Evolutionary conservation across 2,888 invertebrate genomes (phyloP).

Genomic region (Lampropteryx suffumata): DNA sequence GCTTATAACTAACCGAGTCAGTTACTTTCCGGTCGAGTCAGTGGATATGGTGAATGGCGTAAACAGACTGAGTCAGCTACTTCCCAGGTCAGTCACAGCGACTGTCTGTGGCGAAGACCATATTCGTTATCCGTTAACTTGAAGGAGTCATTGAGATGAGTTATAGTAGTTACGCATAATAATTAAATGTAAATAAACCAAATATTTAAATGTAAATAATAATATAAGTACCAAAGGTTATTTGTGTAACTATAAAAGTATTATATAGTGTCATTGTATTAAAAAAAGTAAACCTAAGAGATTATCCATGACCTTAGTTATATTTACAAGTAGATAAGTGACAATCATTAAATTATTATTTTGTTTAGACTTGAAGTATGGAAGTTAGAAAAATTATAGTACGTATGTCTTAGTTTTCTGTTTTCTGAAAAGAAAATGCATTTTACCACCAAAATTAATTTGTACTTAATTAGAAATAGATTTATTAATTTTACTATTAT

Average conservation of each 20-base stretch:
- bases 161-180: constrained; percentile 14
- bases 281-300: constrained; percentile 24
- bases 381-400: constrained; percentile 27
- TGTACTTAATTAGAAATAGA: constrained; percentile 61
- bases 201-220: constrained; percentile 42
- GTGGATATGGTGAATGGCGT: no score
- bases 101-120: no score
- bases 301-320: constrained; percentile 35
- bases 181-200: constrained; percentile 29
- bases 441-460: constrained; percentile 60
- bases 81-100: no score
- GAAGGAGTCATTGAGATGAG: no score
- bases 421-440: constrained; percentile 39
- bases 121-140: no score
- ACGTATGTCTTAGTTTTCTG: constrained; percentile 17
- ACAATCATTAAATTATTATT: constrained; percentile 30
- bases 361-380: no score
- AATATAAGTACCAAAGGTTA: constrained; percentile 59
- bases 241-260: constrained; percentile 45
- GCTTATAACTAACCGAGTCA: no score
- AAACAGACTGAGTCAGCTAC: no score
- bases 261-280: constrained; percentile 39
- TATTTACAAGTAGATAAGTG: constrained; percentile 16
- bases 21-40: no score
- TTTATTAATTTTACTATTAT: neutral